Percentiles rank a stretch among this genome's conserved stretches.
Evolutionary conservation across 1,140 invertebrate genomes (phyloP).

Genomic region (Drosophila asahinai): DNA sequence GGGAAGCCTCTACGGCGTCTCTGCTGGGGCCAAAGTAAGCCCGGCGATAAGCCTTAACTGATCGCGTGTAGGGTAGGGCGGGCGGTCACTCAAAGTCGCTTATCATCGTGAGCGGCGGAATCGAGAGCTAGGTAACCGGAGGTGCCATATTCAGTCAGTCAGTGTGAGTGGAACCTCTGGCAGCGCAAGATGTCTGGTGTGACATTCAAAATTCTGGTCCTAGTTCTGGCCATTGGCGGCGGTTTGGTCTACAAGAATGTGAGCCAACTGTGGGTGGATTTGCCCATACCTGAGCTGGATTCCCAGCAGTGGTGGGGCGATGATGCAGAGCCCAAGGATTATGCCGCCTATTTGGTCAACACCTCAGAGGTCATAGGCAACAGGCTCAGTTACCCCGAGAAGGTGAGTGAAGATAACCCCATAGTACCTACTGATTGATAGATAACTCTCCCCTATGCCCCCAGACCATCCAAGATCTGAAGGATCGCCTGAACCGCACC

Average conservation of each 20-base stretch:
- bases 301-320: conserved; percentile 80
- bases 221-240: conserved; percentile 64
- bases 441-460: neutral
- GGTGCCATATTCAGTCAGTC: conserved; percentile 1
- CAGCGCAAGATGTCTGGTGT: conserved; percentile 5
- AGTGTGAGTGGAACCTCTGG: conserved; percentile 48
- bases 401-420: conserved; percentile 33
- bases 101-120: conserved; percentile 40
- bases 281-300: conserved; percentile 56
- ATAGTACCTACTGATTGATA: neutral
- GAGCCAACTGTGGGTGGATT: conserved; percentile 48
- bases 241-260: conserved; percentile 65
- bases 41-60: conserved; percentile 34
- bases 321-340: conserved; percentile 67
- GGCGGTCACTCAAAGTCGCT: conserved; percentile 38
- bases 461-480: conserved; percentile 70
- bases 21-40: neutral
- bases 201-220: conserved; percentile 51
- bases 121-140: conserved; percentile 15
- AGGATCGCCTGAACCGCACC: conserved; percentile 55
- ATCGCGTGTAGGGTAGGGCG: conserved; percentile 24
- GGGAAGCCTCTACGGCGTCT: conserved; percentile 21
- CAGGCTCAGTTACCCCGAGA: conserved; percentile 57
- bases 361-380: conserved; percentile 67
- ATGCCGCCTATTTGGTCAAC: conserved; percentile 70